phyloP scores from a whole-genome alignment of 2,113 vertebrate species.

The Podilymbus podiceps region DNA sequence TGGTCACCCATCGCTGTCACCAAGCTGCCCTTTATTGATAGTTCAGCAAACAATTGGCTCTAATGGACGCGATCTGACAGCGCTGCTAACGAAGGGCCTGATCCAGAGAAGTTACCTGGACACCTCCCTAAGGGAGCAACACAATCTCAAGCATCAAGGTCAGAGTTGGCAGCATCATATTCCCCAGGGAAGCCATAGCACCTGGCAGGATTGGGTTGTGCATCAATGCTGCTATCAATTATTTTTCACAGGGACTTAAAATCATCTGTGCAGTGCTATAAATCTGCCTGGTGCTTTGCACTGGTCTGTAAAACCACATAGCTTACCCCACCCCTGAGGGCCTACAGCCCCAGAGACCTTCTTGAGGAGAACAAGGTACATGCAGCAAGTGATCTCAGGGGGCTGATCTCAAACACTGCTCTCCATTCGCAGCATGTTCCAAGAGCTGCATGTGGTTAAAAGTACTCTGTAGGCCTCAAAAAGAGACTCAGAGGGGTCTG shows the following conservation, averaged over 20 bases:
- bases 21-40: background rate
- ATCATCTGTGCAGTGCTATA: background rate
- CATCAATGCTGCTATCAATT: background rate
- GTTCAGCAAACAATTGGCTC: background rate
- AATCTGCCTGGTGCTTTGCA: background rate
- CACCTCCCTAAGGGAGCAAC: background rate
- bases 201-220: background rate
- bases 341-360: background rate
- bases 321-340: background rate
- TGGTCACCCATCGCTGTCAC: background rate
- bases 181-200: background rate
- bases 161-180: background rate
- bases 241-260: background rate
- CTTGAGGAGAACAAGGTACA: background rate
- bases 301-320: fast-evolving
- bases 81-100: background rate
- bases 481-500: background rate
- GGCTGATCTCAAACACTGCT: background rate
- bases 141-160: background rate
- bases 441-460: background rate
- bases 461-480: background rate
- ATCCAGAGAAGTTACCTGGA: background rate
- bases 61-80: fast-evolving
- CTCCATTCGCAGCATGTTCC: background rate
- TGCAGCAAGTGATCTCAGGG: fast-evolving